Percentiles rank a stretch among this genome's conserved stretches.
Evolutionary conservation across 1,140 invertebrate species (phyloP).

Genomic region (Daktulosphaira vitifoliae): DNA sequence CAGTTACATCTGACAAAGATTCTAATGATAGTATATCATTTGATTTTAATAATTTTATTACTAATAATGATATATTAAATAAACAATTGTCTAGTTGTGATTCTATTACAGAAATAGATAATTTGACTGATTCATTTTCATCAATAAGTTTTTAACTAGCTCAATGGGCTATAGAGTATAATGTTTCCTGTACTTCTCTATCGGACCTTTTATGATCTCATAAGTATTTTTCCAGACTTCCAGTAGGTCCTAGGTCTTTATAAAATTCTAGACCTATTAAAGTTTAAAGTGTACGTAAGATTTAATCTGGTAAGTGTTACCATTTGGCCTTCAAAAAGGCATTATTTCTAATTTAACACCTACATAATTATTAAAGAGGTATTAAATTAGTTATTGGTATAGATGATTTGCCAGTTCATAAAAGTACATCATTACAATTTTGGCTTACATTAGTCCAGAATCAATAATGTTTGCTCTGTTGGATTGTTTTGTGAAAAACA

Average conservation of each 20-base stretch:
- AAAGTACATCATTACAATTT: conserved; percentile 3
- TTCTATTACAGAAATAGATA: too few species aligned
- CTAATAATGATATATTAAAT: too few species aligned
- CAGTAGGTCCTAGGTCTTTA: not conserved
- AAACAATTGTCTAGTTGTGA: too few species aligned
- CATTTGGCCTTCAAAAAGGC: conserved; percentile 33
- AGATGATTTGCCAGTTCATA: conserved; percentile 7
- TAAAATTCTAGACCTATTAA: not conserved
- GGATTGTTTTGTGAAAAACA: conserved; percentile 38
- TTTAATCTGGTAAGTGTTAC: conserved; percentile 26
- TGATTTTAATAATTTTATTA: too few species aligned
- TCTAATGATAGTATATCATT: too few species aligned
- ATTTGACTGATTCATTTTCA: too few species aligned
- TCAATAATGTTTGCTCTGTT: conserved; percentile 18
- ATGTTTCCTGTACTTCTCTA: not conserved
- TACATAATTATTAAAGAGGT: not conserved
- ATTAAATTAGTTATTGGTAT: not conserved
- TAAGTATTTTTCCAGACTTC: not conserved
- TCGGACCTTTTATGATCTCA: not conserved
- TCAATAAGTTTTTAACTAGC: not conserved
- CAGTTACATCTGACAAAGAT: too few species aligned
- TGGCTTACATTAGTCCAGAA: too few species aligned
- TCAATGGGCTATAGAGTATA: not conserved
- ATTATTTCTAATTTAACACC: not conserved
- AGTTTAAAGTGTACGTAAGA: not conserved